Conservation (phyloP, 2,888 invertebrate species). For the Hypselothyrea guttata region DNA sequence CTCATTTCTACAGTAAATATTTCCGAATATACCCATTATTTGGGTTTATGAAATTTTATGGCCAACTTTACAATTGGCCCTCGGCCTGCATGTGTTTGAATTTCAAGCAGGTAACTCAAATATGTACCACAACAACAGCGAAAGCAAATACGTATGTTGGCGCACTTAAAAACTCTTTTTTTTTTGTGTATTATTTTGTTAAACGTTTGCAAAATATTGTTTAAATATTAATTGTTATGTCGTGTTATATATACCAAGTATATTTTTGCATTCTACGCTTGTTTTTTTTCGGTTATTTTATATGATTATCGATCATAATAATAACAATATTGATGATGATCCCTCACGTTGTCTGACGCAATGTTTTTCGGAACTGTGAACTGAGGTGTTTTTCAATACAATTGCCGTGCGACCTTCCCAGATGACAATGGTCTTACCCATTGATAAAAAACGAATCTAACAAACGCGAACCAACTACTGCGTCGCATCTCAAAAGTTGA, state of each 20-base stretch:
- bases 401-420: slow-evolving; percentile 65
- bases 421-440: slow-evolving; percentile 63
- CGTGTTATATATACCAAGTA: slow-evolving; percentile 19
- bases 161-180: slow-evolving; percentile 60
- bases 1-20: too few relatives aligned
- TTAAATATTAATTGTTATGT: slow-evolving; percentile 60
- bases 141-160: slow-evolving; percentile 22
- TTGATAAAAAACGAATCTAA: slow-evolving; percentile 11
- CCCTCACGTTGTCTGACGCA: slow-evolving; percentile 61
- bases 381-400: slow-evolving; percentile 49
- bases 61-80: slow-evolving; percentile 25
- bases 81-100: slow-evolving; percentile 1
- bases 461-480: slow-evolving; percentile 42
- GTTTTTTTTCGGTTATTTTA: slow-evolving; percentile 20
- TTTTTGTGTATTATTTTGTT: too few relatives aligned
- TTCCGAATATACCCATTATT: too few relatives aligned
- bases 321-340: slow-evolving; percentile 49
- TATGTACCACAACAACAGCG: slow-evolving; percentile 44
- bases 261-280: slow-evolving; percentile 21
- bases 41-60: too few relatives aligned
- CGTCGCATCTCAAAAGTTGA: slow-evolving; percentile 60
- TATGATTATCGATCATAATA: slow-evolving; percentile 42
- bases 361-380: slow-evolving; percentile 38
- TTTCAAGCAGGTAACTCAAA: slow-evolving; percentile 37
- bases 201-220: slow-evolving; percentile 65